These are phyloP conservation scores for Gonocerus acuteangulatus DNA, from an alignment of 2,888 invertebrate genomes.

Conservation along the genomic window DNA sequence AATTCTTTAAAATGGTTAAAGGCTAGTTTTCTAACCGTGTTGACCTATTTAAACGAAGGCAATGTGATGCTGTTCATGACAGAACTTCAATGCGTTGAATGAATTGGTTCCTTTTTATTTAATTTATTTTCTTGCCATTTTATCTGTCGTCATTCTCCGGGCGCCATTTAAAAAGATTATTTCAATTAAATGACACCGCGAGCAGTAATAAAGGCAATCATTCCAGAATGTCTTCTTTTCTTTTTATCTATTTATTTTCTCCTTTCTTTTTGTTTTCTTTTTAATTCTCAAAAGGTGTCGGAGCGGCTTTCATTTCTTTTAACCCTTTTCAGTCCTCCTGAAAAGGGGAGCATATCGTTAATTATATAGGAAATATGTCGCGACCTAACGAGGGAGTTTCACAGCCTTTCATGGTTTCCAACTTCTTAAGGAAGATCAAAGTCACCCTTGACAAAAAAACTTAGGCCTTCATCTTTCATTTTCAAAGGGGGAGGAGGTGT, in stretches of 20 bases:
- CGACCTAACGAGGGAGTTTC: slow-evolving; percentile 10
- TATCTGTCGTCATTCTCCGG: background rate
- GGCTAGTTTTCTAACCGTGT: too few relatives aligned
- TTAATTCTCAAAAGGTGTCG: slow-evolving; percentile 22
- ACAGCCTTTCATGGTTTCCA: slow-evolving; percentile 4
- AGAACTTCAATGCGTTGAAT: background rate
- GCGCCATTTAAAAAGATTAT: slow-evolving; percentile 11
- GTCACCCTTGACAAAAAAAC: slow-evolving; percentile 19
- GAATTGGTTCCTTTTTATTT: background rate
- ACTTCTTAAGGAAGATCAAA: slow-evolving; percentile 24
- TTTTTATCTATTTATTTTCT: slow-evolving; percentile 5
- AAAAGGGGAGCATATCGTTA: slow-evolving; percentile 17
- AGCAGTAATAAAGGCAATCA: slow-evolving; percentile 18
- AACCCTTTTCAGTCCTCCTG: slow-evolving; percentile 8
- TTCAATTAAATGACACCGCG: slow-evolving; percentile 15
- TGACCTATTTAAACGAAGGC: too few relatives aligned
- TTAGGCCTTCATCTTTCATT: slow-evolving; percentile 20
- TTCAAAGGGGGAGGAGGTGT: slow-evolving; percentile 5
- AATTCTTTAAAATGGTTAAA: too few relatives aligned
- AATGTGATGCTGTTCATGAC: too few relatives aligned
- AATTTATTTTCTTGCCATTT: background rate
- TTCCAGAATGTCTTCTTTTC: slow-evolving; percentile 12
- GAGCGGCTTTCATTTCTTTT: slow-evolving; percentile 21
- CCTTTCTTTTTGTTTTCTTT: too few relatives aligned
- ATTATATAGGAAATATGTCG: slow-evolving; percentile 19